Conservation (phyloP, 2,113 vertebrate species). For the Thalassoma bifasciatum region DNA sequence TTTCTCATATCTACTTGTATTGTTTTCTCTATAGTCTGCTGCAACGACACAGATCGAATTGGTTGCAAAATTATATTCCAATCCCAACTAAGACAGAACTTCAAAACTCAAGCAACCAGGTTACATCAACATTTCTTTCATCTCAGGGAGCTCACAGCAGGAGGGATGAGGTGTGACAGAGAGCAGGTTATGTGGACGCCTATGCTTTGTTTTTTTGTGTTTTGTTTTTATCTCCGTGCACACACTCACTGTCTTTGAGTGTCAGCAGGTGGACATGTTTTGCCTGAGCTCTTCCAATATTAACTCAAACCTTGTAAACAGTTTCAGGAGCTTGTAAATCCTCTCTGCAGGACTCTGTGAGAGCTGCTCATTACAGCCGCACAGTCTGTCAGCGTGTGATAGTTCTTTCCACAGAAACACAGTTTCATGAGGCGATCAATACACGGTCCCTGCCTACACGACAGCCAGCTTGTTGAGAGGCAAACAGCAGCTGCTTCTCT, state of each 20-base stretch:
- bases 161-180: no score
- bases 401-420: slow-evolving; percentile 25
- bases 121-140: no score
- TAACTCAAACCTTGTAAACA: slow-evolving; percentile 36
- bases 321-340: slow-evolving; percentile 32
- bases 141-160: no score
- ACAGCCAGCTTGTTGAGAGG: slow-evolving; percentile 37
- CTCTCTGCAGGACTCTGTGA: slow-evolving; percentile 25
- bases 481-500: slow-evolving; percentile 44
- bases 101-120: no score
- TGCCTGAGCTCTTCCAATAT: slow-evolving; percentile 23
- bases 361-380: slow-evolving; percentile 37
- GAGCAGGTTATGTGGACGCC: no score
- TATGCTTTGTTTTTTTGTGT: no score
- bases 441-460: slow-evolving; percentile 29
- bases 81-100: no score
- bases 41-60: no score
- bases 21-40: no score
- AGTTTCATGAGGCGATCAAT: slow-evolving; percentile 43
- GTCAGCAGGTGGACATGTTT: slow-evolving; percentile 19
- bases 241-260: background rate
- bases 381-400: slow-evolving; percentile 37
- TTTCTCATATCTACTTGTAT: no score
- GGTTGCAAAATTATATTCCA: no score
- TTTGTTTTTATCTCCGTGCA: no score